Conservation (phyloP, 2,888 invertebrate genomes). For the Ophraella communa region DNA sequence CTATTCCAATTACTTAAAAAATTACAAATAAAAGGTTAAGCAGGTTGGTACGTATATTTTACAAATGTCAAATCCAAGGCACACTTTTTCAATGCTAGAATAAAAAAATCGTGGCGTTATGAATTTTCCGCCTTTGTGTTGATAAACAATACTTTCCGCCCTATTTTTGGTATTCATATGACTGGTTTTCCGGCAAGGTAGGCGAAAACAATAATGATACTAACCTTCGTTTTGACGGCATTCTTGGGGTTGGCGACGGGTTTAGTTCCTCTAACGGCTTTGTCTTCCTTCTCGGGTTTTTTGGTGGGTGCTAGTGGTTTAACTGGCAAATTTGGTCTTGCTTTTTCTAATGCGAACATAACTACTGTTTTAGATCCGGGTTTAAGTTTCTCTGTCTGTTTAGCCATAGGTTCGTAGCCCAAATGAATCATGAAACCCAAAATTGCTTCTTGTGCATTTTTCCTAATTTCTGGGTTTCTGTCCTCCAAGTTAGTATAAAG, state of each 20-base stretch:
- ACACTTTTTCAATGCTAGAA: too few species aligned
- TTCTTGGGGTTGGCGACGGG: constrained; percentile 62
- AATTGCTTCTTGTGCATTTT: constrained; percentile 87
- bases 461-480: constrained; percentile 88
- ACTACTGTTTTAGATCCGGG: constrained; percentile 80
- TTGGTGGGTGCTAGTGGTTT: constrained; percentile 77
- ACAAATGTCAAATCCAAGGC: too few species aligned
- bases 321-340: constrained; percentile 81
- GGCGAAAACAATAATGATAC: not conserved
- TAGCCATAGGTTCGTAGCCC: constrained; percentile 80
- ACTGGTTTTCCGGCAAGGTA: too few species aligned
- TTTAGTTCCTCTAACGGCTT: constrained; percentile 67
- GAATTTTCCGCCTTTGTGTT: too few species aligned
- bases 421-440: constrained; percentile 92
- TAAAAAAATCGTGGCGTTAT: too few species aligned
- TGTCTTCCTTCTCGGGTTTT: constrained; percentile 61
- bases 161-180: too few species aligned
- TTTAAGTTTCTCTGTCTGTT: constrained; percentile 80
- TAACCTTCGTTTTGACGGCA: constrained; percentile 65
- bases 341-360: constrained; percentile 83
- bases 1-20: too few species aligned
- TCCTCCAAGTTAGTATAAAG: constrained; percentile 88
- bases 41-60: too few species aligned
- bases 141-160: too few species aligned
- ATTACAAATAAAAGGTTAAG: too few species aligned